phyloP scores from a whole-genome alignment of 2,797 vertebrate genomes.

The Falco biarmicus region DNA sequence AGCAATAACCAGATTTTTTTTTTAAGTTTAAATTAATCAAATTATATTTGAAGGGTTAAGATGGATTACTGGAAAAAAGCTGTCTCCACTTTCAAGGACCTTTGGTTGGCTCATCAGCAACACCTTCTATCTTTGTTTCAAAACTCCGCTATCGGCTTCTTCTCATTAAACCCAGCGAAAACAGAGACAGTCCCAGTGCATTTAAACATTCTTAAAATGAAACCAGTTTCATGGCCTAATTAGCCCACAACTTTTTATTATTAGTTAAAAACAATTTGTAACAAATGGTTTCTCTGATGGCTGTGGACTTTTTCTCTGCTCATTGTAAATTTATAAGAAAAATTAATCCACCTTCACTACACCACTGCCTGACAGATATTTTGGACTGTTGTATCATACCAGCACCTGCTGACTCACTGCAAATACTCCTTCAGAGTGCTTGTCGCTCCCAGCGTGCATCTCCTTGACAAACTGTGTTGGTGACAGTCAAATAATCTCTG shows the following conservation, averaged over 20 bases:
- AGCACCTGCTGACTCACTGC: background rate
- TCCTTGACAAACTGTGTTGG: background rate
- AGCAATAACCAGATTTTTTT: background rate
- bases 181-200: background rate
- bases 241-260: background rate
- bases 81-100: background rate
- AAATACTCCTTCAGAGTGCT: background rate
- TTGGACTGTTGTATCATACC: background rate
- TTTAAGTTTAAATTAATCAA: background rate
- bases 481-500: background rate
- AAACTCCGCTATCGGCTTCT: background rate
- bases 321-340: background rate
- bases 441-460: background rate
- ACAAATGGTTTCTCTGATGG: background rate
- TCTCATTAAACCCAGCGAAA: background rate
- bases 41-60: background rate
- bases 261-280: background rate
- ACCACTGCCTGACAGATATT: background rate
- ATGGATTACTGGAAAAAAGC: background rate
- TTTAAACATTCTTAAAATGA: background rate
- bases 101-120: background rate
- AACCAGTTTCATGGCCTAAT: background rate
- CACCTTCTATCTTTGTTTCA: background rate
- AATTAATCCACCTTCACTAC: background rate
- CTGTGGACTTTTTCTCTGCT: background rate